Evolutionary conservation across 2,888 invertebrate genomes (phyloP).

Genomic region (Megaustenia siamemsis): DNA sequence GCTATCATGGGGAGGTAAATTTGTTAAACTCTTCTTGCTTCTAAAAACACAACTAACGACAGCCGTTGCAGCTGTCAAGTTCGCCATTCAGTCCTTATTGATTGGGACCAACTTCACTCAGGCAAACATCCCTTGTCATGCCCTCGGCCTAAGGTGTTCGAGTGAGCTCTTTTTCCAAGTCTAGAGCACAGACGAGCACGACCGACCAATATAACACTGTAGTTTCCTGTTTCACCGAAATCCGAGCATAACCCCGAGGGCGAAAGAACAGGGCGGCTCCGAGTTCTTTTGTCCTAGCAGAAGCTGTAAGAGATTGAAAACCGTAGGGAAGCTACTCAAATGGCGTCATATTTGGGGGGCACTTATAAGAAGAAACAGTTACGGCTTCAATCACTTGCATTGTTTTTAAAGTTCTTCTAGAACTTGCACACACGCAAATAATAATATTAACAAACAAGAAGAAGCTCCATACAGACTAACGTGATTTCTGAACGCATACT

Average conservation of each 20-base stretch:
- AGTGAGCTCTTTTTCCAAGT: neutral
- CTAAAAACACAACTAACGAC: neutral
- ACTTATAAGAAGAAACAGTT: neutral
- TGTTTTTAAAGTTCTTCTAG: neutral
- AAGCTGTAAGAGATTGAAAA: neutral
- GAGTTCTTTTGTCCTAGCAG: neutral
- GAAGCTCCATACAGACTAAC: too few relatives aligned
- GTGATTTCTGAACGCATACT: too few relatives aligned
- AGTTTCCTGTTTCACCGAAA: constrained; percentile 23
- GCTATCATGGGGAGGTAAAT: neutral
- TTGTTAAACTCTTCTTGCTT: neutral
- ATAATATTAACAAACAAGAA: too few relatives aligned
- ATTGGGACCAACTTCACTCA: neutral
- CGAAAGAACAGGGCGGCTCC: neutral
- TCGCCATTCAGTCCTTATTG: neutral
- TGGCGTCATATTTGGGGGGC: neutral
- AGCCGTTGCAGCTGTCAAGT: neutral
- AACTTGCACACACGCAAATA: too few relatives aligned
- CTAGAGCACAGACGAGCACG: neutral
- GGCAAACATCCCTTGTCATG: neutral
- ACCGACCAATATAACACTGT: neutral
- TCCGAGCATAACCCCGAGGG: neutral
- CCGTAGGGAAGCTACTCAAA: neutral
- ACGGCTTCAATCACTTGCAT: neutral
- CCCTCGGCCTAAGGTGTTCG: neutral